Evolutionary conservation across 2,113 vertebrate species (phyloP), one percentile per base, ranked within the genome.

Genomic region (Phodopus roborovskii): DNA sequence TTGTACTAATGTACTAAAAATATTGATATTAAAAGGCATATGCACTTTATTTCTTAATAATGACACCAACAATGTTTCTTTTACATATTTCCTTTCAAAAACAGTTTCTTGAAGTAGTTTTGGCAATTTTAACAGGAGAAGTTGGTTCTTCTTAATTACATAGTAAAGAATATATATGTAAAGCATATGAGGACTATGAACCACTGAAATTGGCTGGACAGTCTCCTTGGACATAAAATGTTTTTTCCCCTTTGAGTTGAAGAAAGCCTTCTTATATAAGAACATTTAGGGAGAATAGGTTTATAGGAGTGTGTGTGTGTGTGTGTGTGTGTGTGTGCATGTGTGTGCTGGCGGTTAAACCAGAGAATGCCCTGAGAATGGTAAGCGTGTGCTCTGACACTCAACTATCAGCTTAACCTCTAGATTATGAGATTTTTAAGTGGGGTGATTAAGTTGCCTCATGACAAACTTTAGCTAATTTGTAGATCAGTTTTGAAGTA

Each of bases 31-130:
- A 64, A 77, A 88, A 92, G 82, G 93, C 91, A 75, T 91, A 86
- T 97, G 97, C 96, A 98, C 98, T 98, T 98, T 98, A 96, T 98
- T 98, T 98, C 97, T 84, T 70, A 97, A 95, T 73, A 95, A 64
- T 92, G 92, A 0, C 79, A 92, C 85, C 39, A 68, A 50, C 82
- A 93, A 84, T 97, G 71, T 66, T 97, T 98, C 87, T 97, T 95
- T 97, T 91, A 92, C 97, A 81, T 97, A 68, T 83, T 36, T 88
- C 75, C 92, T 97, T 97, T 73, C 13, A 97, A 92, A 96, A 94
- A 83, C 81, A 93, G 53, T 92, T 94, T 77, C 90, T 98, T 96
- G 50, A 90, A 70, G 71, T 50, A 92, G 70, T 53, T 60, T 95
- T 93, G 88, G 93, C 75, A 20, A 77, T 90, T 70, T 56, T 90